Base-by-base conservation (phyloP, 2,797 vertebrate species). In the Clarias laeviceps region DNA sequence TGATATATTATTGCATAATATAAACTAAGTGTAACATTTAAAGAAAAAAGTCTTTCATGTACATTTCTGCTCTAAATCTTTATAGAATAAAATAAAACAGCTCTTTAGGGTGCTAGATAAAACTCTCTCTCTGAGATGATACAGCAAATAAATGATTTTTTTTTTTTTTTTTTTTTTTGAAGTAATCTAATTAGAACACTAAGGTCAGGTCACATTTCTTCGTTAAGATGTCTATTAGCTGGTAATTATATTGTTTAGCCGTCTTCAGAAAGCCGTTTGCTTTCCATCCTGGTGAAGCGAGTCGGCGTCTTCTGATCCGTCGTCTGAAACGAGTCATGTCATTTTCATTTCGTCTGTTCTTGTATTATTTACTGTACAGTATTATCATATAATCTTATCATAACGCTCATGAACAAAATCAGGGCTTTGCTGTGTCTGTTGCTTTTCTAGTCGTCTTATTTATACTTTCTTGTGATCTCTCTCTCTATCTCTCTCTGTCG, bases 391-490 rank as follows among this genome's bases (percentile, higher is more conserved):
- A 9, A 24, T 77, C 74, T 59, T 56, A 57, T 22, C 15, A 7
- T 17, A 56, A 32, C 18, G 45, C 22, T 74, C 27, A 32, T 32
- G 22, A 59, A 76, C 17, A 22, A 22, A 59, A 32, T 32, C 54
- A 12, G 54, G 54, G 9, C 56, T 59, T 32, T 6, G 27, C 17
- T 72, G 37, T 40, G 79, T 62, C 56, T 40, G 66, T 72, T 82
- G 81, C 32, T 45, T 37, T 82, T 24, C 68, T 14, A 1, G 57
- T 20, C 32, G 2, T 61, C 29, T 37, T 82, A 62, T 79, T 64
- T 89, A 17, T 66, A 89, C 91, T 88, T 91, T 20, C n/a, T 17
- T 50, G 37, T 89, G 34, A 20, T 56, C 90, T 92, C 88, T 90
- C 90, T 87, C 15, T 86, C 69, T 87, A 69, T 66, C 50, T 29